Conservation (phyloP, 2,113 vertebrate species). For the Peromyscus polionotus region DNA sequence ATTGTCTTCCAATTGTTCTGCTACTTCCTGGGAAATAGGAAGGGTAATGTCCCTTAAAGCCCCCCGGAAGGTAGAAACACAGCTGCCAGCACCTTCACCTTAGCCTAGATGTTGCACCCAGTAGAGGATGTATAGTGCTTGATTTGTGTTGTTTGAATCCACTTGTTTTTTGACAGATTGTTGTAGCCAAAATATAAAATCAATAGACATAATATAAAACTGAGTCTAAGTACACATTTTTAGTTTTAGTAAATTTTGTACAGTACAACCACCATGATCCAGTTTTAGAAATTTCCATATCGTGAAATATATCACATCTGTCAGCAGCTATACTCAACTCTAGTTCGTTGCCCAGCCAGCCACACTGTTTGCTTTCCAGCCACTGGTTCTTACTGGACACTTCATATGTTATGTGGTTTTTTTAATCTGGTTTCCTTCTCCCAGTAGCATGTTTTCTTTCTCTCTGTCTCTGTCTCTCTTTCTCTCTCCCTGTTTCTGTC, state of each 20-base stretch:
- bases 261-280: neutral
- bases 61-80: neutral
- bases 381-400: neutral
- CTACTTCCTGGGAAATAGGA: neutral
- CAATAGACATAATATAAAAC: neutral
- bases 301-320: neutral
- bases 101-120: neutral
- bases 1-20: neutral
- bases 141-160: neutral
- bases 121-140: neutral
- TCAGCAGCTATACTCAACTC: neutral
- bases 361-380: neutral
- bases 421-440: neutral
- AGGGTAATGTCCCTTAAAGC: too few relatives aligned
- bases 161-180: neutral
- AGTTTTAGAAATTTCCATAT: neutral
- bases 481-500: neutral
- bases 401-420: neutral
- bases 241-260: neutral
- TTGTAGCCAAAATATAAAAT: neutral
- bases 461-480: neutral
- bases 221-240: neutral
- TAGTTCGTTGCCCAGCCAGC: neutral
- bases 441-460: neutral
- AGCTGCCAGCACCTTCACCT: neutral